phyloP scores from a whole-genome alignment of 2,888 invertebrate genomes.

The Drosophila algonquin region DNA sequence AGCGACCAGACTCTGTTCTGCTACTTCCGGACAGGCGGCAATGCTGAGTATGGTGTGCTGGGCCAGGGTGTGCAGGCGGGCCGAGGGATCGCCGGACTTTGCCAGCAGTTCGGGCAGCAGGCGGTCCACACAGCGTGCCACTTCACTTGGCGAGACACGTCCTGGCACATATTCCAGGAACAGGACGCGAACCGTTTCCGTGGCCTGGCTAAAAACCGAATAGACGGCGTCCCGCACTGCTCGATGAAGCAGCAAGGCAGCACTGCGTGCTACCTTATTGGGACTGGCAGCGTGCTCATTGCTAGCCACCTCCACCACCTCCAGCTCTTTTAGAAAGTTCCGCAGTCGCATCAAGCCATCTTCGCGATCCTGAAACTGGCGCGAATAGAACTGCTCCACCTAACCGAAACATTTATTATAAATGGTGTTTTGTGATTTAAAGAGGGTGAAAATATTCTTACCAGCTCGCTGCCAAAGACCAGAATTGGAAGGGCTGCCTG shows the following conservation, averaged over 20 bases:
- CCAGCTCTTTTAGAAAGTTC: conserved; percentile 82
- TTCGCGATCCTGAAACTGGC: conserved; percentile 95
- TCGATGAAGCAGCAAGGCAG: conserved; percentile 91
- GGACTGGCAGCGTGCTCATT: conserved; percentile 77
- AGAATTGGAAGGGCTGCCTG: conserved; percentile 95
- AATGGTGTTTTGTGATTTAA: background rate
- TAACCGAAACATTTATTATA: conserved; percentile 72
- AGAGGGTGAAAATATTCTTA: conserved; percentile 80
- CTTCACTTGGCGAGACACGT: conserved; percentile 93
- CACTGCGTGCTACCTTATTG: conserved; percentile 93
- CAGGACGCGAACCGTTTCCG: conserved; percentile 91
- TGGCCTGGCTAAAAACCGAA: conserved; percentile 93
- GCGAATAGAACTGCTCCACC: conserved; percentile 96
- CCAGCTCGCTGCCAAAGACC: conserved; percentile 95
- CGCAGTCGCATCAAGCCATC: conserved; percentile 90
- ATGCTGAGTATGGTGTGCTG: conserved; percentile 94
- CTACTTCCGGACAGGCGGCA: conserved; percentile 92
- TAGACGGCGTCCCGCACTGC: conserved; percentile 94
- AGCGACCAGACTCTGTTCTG: conserved; percentile 92
- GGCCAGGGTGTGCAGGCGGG: conserved; percentile 93
- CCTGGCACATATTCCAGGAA: conserved; percentile 93
- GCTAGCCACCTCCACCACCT: conserved; percentile 80
- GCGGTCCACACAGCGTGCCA: conserved; percentile 92
- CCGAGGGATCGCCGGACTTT: conserved; percentile 94
- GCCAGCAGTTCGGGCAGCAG: conserved; percentile 92